These are phyloP conservation scores for Xanthorhoe spadicearia DNA, from an alignment of 2,888 invertebrate genomes.

Conservation along the genomic window DNA sequence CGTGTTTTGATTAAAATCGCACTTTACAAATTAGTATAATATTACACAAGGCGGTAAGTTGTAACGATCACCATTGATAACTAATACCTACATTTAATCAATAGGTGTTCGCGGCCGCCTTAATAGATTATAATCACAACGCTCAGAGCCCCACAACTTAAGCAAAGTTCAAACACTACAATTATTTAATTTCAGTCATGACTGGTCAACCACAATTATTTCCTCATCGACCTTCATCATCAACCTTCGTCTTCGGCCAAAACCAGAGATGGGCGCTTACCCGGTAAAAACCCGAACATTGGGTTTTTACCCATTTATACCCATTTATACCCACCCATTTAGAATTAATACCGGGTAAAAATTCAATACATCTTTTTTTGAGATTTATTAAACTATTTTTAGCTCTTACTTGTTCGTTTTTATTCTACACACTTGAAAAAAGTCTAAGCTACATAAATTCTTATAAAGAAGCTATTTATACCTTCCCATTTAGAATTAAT, in stretches of 20 bases:
- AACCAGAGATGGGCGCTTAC: too few relatives aligned
- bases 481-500: too few relatives aligned
- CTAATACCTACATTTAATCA: conserved; percentile 3
- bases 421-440: too few relatives aligned
- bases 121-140: conserved; percentile 2
- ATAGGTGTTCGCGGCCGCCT: conserved; percentile 5
- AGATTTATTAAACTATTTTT: too few relatives aligned
- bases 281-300: too few relatives aligned
- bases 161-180: conserved; percentile 15
- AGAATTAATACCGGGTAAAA: too few relatives aligned
- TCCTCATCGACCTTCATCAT: conserved; percentile 18
- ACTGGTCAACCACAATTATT: conserved; percentile 8
- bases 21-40: background rate
- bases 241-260: conserved; percentile 29
- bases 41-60: background rate
- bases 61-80: background rate
- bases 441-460: too few relatives aligned
- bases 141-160: conserved; percentile 11
- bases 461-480: too few relatives aligned
- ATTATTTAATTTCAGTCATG: conserved; percentile 16
- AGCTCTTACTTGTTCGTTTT: too few relatives aligned
- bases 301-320: too few relatives aligned
- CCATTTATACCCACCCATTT: too few relatives aligned
- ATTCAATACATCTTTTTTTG: too few relatives aligned
- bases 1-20: background rate